Base-by-base conservation (phyloP, 2,797 vertebrate genomes). In the Yasuhikotakia modesta region DNA sequence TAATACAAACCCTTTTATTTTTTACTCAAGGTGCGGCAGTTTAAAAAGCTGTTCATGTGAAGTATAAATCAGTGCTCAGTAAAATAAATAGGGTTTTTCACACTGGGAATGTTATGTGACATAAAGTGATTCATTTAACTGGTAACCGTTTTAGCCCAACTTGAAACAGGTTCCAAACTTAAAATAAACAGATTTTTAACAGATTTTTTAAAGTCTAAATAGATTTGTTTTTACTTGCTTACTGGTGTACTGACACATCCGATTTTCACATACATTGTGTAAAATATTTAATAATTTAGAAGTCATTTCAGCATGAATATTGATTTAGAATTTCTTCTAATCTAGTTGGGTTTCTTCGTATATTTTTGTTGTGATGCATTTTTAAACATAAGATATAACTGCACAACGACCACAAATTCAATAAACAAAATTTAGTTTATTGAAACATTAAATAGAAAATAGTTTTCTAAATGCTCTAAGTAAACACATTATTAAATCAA, bases 381-480 rank as follows among this genome's bases (percentile, higher is more conserved):
- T 27, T 79, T 71, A 66, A 75, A 78, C 53, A 61, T n/a, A n/a
- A n/a, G 39, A 3, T 11, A 22, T 60, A 76, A 52, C 69, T 70
- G 48, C 19, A 50, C 66, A 81, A 57, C 70, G 57, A 71, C 71
- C 67, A 5, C 21, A 4, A 2, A 7, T 71, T 75, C 2, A 30
- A 19, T 43, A 22, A 70, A 45, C 7, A 39, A 4, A 76, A 35
- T n/a, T n/a, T n/a, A n/a, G n/a, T n/a, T n/a, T n/a, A n/a, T n/a
- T n/a, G n/a, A n/a, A n/a, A n/a, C n/a, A n/a, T n/a, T n/a, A n/a
- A n/a, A n/a, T n/a, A n/a, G n/a, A n/a, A n/a, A n/a, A 39, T 22
- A 2, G 21, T n/a, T 35, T 35, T 2, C 12, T 14, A 27, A 24
- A 21, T 24, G 11, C 11, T 24, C 1, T 55, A 55, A 14, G 21